Conservation (phyloP, 2,113 vertebrate genomes). For the Echinops telfairi region DNA sequence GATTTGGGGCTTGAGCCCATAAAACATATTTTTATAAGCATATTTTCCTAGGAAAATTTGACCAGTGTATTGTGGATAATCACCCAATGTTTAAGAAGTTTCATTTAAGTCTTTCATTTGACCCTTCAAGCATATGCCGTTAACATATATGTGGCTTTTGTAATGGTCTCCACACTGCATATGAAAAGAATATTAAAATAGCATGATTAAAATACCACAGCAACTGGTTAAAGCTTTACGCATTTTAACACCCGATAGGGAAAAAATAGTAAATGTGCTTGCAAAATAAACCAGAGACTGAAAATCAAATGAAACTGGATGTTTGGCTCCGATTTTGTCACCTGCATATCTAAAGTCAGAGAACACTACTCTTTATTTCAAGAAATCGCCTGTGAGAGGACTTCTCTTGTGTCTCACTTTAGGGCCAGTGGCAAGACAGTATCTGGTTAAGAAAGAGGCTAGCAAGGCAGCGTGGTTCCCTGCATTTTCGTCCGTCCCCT, state of each 20-base stretch:
- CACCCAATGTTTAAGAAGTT: conserved; percentile 56
- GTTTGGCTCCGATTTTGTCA: background rate
- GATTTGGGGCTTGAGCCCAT: conserved; percentile 61
- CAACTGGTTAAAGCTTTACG: conserved; percentile 47
- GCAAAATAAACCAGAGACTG: background rate
- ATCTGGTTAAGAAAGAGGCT: background rate
- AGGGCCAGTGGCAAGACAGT: background rate
- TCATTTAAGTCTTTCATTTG: conserved; percentile 44
- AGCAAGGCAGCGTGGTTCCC: too few species aligned
- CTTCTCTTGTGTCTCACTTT: background rate
- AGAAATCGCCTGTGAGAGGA: background rate
- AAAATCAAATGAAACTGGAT: conserved; percentile 14
- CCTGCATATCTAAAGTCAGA: conserved; percentile 34
- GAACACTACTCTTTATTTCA: background rate
- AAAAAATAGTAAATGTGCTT: conserved; percentile 7
- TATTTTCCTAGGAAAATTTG: conserved; percentile 61
- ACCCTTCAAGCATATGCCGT: conserved; percentile 8
- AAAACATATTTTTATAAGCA: conserved; percentile 65
- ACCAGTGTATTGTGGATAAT: background rate
- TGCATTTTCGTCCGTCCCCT: too few species aligned
- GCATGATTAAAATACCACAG: conserved; percentile 36
- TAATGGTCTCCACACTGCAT: conserved; percentile 64
- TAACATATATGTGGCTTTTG: conserved; percentile 28
- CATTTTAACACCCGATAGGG: conserved; percentile 46
- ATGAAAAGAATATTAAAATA: conserved; percentile 39